Evolutionary conservation across 2,888 invertebrate genomes (phyloP).

Genomic region (Trachelus iudaicus): DNA sequence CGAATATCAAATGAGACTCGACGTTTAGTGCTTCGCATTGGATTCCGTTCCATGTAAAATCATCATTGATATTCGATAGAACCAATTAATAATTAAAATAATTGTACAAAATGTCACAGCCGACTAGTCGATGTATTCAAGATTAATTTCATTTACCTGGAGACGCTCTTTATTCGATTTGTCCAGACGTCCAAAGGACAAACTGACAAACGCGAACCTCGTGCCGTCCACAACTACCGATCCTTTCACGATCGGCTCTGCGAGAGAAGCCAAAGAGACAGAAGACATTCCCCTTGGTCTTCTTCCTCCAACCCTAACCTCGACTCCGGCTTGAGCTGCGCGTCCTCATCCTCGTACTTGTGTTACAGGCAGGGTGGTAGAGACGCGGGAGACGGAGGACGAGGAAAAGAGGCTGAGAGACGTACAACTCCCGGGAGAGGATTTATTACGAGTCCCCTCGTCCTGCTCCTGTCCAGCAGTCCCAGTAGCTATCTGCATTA

Average conservation of each 20-base stretch:
- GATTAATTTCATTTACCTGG: neutral
- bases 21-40: neutral
- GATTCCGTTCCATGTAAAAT: neutral
- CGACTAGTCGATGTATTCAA: neutral
- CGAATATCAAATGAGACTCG: neutral
- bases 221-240: neutral
- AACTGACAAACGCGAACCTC: neutral
- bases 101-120: neutral
- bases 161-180: neutral
- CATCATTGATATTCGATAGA: neutral
- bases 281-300: conserved; percentile 8
- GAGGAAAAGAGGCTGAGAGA: conserved; percentile 40
- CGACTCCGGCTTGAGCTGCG: neutral
- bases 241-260: neutral
- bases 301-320: neutral
- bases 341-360: neutral
- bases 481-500: conserved; percentile 55
- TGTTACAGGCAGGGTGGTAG: neutral
- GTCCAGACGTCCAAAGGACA: neutral
- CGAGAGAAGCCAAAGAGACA: conserved; percentile 17
- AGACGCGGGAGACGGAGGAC: neutral
- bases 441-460: conserved; percentile 58
- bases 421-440: conserved; percentile 56
- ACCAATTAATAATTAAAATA: neutral
- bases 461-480: conserved; percentile 40